Evolutionary conservation across 2,888 invertebrate genomes (phyloP).

Genomic region (Eupithecia centaureata): DNA sequence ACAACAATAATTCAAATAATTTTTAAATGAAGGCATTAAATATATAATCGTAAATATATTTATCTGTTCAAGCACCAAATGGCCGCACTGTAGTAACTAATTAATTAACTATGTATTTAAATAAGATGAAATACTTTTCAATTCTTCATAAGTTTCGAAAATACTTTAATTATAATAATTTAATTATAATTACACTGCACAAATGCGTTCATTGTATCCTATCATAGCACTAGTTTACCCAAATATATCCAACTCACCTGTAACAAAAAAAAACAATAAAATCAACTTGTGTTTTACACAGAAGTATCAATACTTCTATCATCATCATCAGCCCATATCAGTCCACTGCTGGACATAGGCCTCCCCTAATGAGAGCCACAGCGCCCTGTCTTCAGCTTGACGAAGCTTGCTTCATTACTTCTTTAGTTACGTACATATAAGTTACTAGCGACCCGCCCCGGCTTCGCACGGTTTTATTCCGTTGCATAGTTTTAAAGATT

Average conservation of each 20-base stretch:
- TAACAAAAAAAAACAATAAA: constrained; percentile 38
- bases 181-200: constrained; percentile 43
- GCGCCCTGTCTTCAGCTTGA: no score
- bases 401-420: no score
- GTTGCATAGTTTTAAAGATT: no score
- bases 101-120: constrained; percentile 31
- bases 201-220: constrained; percentile 51
- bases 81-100: constrained; percentile 39
- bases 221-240: constrained; percentile 56
- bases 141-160: constrained; percentile 63
- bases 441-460: no score
- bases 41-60: constrained; percentile 35
- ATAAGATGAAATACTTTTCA: constrained; percentile 39
- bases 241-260: constrained; percentile 76
- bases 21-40: constrained; percentile 30
- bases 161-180: constrained; percentile 45
- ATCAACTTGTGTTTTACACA: no score
- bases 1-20: constrained; percentile 32
- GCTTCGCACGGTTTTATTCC: no score
- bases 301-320: no score
- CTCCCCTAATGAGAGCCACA: no score
- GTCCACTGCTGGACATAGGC: no score
- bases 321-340: no score
- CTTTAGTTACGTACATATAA: no score
- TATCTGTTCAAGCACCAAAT: constrained; percentile 63